A percentile compares a stretch with the other conserved stretches of the same genome.
phyloP scores from a whole-genome alignment of 2,797 vertebrate genomes.

The Sebastes hubbsi region DNA sequence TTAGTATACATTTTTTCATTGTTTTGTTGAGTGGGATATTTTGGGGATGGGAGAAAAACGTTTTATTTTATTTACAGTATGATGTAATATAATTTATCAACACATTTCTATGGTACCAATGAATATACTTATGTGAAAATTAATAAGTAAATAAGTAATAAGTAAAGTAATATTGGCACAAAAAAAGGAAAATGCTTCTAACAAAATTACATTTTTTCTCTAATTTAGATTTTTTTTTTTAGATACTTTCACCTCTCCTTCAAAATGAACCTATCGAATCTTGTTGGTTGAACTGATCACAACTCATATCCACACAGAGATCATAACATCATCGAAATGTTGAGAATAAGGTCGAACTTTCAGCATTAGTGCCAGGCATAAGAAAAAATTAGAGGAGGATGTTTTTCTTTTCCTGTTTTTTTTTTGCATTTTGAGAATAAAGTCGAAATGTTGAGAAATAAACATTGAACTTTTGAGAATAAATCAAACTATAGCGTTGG shows the following conservation, averaged over 20 bases:
- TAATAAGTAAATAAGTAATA: not conserved
- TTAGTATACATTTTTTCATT: not conserved
- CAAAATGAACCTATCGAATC: not conserved
- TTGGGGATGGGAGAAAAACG: not conserved
- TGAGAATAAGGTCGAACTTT: not conserved
- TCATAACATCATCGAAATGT: not conserved
- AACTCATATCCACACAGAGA: no score
- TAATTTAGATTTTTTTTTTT: no score
- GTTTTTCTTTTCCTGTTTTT: no score
- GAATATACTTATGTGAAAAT: not conserved
- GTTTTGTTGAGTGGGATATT: not conserved
- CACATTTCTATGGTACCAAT: not conserved
- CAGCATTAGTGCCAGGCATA: no score
- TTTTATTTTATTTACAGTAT: not conserved
- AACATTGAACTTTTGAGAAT: not conserved
- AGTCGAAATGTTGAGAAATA: not conserved
- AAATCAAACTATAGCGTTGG: not conserved
- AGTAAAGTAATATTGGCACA: not conserved
- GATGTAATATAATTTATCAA: not conserved
- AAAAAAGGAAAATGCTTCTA: not conserved
- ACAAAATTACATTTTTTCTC: not conserved
- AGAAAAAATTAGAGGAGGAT: no score
- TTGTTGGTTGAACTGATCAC: not conserved
- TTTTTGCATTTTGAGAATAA: not conserved
- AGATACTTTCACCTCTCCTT: no score